phyloP scores from a whole-genome alignment of 1,140 invertebrate genomes.

The Idris sp. region DNA sequence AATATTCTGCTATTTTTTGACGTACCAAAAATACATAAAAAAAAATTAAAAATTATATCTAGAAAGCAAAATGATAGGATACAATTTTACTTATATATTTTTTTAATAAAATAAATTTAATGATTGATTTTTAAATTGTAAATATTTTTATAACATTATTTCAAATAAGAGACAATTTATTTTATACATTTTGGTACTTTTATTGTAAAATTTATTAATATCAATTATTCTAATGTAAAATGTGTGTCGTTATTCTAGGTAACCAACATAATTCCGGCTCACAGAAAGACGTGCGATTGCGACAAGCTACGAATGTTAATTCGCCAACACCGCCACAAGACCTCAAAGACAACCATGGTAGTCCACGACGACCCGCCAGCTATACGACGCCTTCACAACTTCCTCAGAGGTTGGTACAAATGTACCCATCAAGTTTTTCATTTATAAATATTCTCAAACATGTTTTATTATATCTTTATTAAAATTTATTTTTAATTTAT shows the following conservation, averaged over 20 bases:
- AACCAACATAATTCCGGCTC: conserved; percentile 68
- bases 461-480: too few relatives aligned
- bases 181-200: too few relatives aligned
- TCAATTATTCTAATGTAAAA: too few relatives aligned
- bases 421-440: conserved; percentile 11
- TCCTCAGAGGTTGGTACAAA: conserved; percentile 71
- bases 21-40: conserved; percentile 16
- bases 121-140: too few relatives aligned
- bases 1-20: conserved; percentile 6
- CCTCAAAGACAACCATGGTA: conserved; percentile 67
- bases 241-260: conserved; percentile 64
- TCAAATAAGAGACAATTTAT: too few relatives aligned
- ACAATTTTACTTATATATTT: too few relatives aligned
- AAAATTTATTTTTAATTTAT: too few relatives aligned
- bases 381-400: conserved; percentile 74
- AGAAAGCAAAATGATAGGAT: too few relatives aligned
- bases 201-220: too few relatives aligned
- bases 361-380: conserved; percentile 71
- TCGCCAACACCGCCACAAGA: conserved; percentile 72
- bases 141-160: too few relatives aligned
- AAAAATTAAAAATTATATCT: conserved; percentile 4
- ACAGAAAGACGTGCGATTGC: conserved; percentile 71
- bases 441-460: too few relatives aligned
- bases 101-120: too few relatives aligned
- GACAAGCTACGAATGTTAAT: conserved; percentile 69